A percentile compares a stretch with the other conserved stretches of the same genome.
These are phyloP conservation scores for Hapalemur alaotrensis DNA, from an alignment of 2,797 vertebrate species.

Conservation along the genomic window DNA sequence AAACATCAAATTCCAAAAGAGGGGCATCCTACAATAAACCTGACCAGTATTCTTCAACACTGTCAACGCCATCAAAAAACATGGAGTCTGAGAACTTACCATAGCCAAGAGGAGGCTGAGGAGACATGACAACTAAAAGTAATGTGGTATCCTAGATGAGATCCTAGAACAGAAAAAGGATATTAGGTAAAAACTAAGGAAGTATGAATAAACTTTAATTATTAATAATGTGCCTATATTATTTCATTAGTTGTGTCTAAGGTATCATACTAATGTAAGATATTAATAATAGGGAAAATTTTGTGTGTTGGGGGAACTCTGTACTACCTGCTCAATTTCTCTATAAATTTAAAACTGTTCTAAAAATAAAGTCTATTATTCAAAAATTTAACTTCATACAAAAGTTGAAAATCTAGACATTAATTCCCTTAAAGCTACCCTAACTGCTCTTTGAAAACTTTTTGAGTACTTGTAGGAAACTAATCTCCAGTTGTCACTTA, in stretches of 20 bases:
- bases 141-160: not conserved
- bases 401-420: not conserved
- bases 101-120: not conserved
- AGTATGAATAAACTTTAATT: not conserved
- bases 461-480: not conserved
- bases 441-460: not conserved
- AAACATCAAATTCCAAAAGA: not conserved
- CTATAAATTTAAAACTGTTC: too few species aligned
- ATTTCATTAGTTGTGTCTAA: not conserved
- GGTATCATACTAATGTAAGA: not conserved
- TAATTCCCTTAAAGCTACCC: not conserved
- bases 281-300: too few species aligned
- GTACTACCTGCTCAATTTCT: too few species aligned
- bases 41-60: not conserved
- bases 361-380: not conserved
- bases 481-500: not conserved
- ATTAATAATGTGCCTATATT: not conserved
- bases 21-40: not conserved
- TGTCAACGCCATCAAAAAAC: not conserved
- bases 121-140: not conserved
- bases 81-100: not conserved
- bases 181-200: not conserved
- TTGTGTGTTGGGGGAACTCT: too few species aligned
- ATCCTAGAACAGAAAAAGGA: not conserved
- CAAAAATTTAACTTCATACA: not conserved